These are phyloP conservation scores for Hermaeophaga mercurialis DNA, from an alignment of 2,888 invertebrate species.

Conservation along the genomic window DNA sequence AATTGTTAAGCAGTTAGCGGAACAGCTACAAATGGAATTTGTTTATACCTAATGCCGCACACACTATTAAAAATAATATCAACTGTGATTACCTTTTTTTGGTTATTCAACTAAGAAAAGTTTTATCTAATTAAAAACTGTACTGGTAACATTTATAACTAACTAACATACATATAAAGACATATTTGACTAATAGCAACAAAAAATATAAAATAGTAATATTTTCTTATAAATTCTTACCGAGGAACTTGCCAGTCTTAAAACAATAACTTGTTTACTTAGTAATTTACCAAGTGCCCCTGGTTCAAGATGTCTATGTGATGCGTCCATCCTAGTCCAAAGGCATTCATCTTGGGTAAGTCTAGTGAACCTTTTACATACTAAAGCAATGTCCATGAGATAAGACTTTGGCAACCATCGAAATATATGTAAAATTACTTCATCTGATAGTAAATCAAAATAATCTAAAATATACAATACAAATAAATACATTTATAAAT, in stretches of 20 bases:
- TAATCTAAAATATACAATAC: conserved; percentile 69
- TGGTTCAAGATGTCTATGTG: conserved; percentile 68
- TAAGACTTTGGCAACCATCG: conserved; percentile 80
- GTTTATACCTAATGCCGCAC: too few relatives aligned
- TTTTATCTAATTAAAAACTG: too few relatives aligned
- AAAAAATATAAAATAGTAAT: too few relatives aligned
- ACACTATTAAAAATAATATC: too few relatives aligned
- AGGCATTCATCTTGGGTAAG: conserved; percentile 82
- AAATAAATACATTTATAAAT: too few relatives aligned
- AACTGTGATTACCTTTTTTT: too few relatives aligned
- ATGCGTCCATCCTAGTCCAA: conserved; percentile 84
- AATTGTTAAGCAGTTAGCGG: too few relatives aligned
- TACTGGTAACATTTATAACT: too few relatives aligned
- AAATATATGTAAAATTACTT: conserved; percentile 82
- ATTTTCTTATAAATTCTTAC: conserved; percentile 61
- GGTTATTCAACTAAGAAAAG: too few relatives aligned
- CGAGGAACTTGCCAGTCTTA: conserved; percentile 80
- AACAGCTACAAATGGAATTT: too few relatives aligned
- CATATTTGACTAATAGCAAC: too few relatives aligned
- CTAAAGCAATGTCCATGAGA: conserved; percentile 72
- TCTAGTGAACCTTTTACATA: conserved; percentile 79
- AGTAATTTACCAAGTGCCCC: conserved; percentile 77
- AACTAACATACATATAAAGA: too few relatives aligned
- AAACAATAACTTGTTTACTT: conserved; percentile 75
- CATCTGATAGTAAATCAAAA: conserved; percentile 80